A percentile compares a stretch with the other conserved stretches of the same genome.
Evolutionary conservation across 2,797 vertebrate species (phyloP).

Genomic region (Mionectes olivaceus): DNA sequence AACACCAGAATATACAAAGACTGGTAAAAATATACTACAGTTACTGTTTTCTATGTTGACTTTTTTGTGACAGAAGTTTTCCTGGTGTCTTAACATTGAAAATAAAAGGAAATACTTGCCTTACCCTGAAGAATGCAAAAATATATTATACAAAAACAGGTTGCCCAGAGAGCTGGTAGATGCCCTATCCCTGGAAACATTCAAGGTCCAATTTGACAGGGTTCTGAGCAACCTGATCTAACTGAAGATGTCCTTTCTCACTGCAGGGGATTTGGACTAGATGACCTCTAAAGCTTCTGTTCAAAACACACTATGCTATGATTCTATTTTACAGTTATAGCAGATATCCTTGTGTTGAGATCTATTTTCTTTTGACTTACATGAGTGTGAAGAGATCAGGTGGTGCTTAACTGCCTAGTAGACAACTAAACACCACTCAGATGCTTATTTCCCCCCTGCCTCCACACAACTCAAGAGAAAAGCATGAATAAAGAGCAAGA

Average conservation of each 20-base stretch:
- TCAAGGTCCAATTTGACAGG: background rate
- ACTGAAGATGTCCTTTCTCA: background rate
- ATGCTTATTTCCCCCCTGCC: accelerated
- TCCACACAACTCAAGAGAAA: accelerated
- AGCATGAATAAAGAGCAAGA: background rate
- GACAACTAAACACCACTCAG: background rate
- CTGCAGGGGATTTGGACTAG: background rate
- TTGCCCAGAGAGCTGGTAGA: background rate
- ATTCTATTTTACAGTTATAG: background rate
- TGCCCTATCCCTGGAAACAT: background rate
- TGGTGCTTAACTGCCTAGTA: background rate
- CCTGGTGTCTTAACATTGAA: background rate
- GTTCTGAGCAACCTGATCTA: background rate
- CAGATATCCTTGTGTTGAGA: background rate
- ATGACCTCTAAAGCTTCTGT: background rate
- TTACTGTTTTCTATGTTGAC: background rate
- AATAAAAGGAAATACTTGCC: background rate
- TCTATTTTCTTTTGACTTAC: background rate
- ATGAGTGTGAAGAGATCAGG: background rate
- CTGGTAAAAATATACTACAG: background rate
- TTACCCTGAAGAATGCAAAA: background rate
- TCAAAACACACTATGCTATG: background rate
- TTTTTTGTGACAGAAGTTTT: background rate
- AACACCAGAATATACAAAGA: background rate
- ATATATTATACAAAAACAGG: background rate